phyloP scores from a whole-genome alignment of 2,888 invertebrate genomes.

The Tetrapedia diversipes region DNA sequence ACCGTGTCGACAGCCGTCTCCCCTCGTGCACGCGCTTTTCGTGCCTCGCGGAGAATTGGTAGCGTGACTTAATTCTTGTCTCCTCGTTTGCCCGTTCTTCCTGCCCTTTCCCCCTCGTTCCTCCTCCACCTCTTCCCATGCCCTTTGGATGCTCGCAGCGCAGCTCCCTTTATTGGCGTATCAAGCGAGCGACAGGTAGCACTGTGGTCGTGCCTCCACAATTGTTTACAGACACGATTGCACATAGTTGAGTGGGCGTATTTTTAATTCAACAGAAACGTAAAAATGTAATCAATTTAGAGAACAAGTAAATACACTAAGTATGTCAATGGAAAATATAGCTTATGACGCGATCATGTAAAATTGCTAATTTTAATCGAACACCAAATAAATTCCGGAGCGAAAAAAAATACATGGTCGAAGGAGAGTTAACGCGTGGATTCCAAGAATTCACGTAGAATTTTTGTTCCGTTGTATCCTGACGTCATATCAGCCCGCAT shows the following conservation, averaged over 20 bases:
- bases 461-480: background rate
- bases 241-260: too few species aligned
- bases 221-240: slow-evolving; percentile 6
- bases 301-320: too few species aligned
- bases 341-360: too few species aligned
- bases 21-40: slow-evolving; percentile 23
- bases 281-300: too few species aligned
- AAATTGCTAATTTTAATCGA: too few species aligned
- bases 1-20: slow-evolving; percentile 19
- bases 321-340: too few species aligned
- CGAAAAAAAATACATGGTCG: too few species aligned
- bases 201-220: background rate
- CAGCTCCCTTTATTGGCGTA: slow-evolving; percentile 44
- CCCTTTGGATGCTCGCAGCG: background rate
- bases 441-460: too few species aligned
- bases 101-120: background rate
- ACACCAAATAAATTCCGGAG: too few species aligned
- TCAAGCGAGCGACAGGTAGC: slow-evolving; percentile 44
- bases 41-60: slow-evolving; percentile 36
- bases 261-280: too few species aligned
- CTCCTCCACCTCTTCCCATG: background rate
- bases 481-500: too few species aligned
- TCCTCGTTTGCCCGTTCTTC: slow-evolving; percentile 29
- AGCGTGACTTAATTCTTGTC: slow-evolving; percentile 55
- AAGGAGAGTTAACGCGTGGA: too few species aligned